A percentile compares a stretch with the other conserved stretches of the same genome.
Evolutionary conservation across 2,888 invertebrate species (phyloP).

Genomic region (Thelaira solivaga): DNA sequence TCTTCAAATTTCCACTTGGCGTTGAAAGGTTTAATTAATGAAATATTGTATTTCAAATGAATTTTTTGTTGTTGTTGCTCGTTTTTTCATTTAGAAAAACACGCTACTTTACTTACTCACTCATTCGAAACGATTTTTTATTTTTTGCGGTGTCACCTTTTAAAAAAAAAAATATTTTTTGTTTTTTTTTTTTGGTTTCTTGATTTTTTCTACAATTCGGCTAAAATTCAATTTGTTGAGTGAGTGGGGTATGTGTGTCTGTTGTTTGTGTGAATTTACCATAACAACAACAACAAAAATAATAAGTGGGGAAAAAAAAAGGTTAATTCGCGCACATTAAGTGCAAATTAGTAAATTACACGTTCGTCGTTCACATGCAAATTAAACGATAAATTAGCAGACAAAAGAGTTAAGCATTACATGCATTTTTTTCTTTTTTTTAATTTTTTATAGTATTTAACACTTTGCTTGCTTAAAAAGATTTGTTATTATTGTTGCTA

Average conservation of each 20-base stretch:
- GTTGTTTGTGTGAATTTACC: slow-evolving; percentile 5
- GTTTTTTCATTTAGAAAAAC: slow-evolving; percentile 35
- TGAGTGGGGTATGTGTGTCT: not conserved
- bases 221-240: slow-evolving; percentile 50
- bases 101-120: slow-evolving; percentile 56
- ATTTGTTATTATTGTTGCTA: slow-evolving; percentile 32
- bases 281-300: slow-evolving; percentile 24
- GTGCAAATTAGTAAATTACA: slow-evolving; percentile 64
- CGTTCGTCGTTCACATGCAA: slow-evolving; percentile 62
- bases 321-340: slow-evolving; percentile 63
- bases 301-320: slow-evolving; percentile 34
- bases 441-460: slow-evolving; percentile 37
- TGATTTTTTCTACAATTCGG: slow-evolving; percentile 24
- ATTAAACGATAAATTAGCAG: slow-evolving; percentile 64
- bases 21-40: slow-evolving; percentile 46
- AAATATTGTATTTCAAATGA: slow-evolving; percentile 49
- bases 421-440: slow-evolving; percentile 44
- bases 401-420: slow-evolving; percentile 63
- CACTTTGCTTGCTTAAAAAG: slow-evolving; percentile 42
- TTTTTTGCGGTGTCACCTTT: slow-evolving; percentile 56
- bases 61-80: too few species aligned
- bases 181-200: slow-evolving; percentile 27
- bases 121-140: slow-evolving; percentile 43
- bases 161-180: too few species aligned
- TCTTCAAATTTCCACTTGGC: slow-evolving; percentile 1